Conservation (phyloP, 2,113 vertebrate genomes). For the Craseonycteris thonglongyai region DNA sequence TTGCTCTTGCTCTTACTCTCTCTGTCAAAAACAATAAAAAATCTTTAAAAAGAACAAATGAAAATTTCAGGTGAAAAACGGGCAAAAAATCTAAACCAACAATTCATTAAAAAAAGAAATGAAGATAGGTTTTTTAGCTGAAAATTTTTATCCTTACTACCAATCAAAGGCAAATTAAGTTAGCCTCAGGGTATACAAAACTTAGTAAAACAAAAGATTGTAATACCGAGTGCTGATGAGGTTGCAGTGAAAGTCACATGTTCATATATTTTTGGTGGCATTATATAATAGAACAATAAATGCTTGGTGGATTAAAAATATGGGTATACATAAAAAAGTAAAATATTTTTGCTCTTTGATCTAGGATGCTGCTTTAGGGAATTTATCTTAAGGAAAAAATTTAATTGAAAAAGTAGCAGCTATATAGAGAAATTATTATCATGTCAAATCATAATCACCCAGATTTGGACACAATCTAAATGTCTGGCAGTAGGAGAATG, state of each 20-base stretch:
- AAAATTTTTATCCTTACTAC: not conserved
- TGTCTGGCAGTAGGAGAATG: not conserved
- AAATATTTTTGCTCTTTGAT: not conserved
- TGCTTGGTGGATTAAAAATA: not conserved
- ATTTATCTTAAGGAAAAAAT: not conserved
- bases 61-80: not conserved
- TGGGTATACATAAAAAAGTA: not conserved
- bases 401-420: not conserved
- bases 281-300: not conserved
- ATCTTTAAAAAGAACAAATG: not conserved
- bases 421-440: not conserved
- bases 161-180: constrained; percentile 2
- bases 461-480: not conserved
- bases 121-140: not conserved
- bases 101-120: constrained; percentile 7
- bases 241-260: not conserved
- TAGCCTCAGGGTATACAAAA: not conserved
- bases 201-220: not conserved
- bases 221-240: not conserved
- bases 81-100: not conserved
- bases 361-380: not conserved
- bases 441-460: not conserved
- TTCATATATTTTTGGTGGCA: not conserved
- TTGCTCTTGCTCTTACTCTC: too few relatives aligned
- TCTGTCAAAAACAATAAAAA: too few relatives aligned